Conservation (phyloP, 2,113 vertebrate species). For the Lates calcarifer region DNA sequence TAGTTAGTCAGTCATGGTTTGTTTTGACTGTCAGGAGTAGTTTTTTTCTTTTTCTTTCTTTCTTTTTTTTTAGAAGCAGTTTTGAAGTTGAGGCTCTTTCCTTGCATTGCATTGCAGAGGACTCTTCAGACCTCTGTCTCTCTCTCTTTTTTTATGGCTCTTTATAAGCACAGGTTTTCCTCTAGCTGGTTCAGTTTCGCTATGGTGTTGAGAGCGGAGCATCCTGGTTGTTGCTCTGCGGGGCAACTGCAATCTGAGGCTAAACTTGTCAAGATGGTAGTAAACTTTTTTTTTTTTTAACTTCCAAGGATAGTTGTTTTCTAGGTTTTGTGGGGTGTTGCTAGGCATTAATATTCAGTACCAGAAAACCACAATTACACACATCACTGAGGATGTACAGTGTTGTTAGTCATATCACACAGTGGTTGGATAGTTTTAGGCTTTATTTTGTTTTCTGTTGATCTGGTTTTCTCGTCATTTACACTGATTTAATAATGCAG, state of each 20-base stretch:
- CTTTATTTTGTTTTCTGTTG: conserved; percentile 73
- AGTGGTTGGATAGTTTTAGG: conserved; percentile 74
- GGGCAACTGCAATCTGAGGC: conserved; percentile 40
- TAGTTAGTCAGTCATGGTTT: conserved; percentile 53
- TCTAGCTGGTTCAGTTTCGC: conserved; percentile 38
- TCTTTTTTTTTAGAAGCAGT: conserved; percentile 35
- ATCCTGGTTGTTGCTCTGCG: conserved; percentile 22
- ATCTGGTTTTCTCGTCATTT: conserved; percentile 79
- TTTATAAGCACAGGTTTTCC: conserved; percentile 57
- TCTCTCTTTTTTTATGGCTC: conserved; percentile 70
- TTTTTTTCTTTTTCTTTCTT: too few relatives aligned
- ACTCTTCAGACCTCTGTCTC: conserved; percentile 55
- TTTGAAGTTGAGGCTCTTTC: conserved; percentile 53
- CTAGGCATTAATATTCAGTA: conserved; percentile 75
- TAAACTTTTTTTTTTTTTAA: conserved; percentile 52
- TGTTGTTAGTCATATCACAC: conserved; percentile 76
- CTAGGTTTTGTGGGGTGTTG: conserved; percentile 78
- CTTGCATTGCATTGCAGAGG: conserved; percentile 53
- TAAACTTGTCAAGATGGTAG: conserved; percentile 66
- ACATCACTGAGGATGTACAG: conserved; percentile 70
- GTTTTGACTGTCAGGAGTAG: conserved; percentile 49
- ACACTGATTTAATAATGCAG: conserved; percentile 77
- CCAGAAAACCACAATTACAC: conserved; percentile 67
- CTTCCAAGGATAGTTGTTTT: conserved; percentile 78
- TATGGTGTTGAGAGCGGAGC: conserved; percentile 21